These are phyloP conservation scores for Austrolebias charrua DNA, from an alignment of 2,797 vertebrate species.

Conservation along the genomic window DNA sequence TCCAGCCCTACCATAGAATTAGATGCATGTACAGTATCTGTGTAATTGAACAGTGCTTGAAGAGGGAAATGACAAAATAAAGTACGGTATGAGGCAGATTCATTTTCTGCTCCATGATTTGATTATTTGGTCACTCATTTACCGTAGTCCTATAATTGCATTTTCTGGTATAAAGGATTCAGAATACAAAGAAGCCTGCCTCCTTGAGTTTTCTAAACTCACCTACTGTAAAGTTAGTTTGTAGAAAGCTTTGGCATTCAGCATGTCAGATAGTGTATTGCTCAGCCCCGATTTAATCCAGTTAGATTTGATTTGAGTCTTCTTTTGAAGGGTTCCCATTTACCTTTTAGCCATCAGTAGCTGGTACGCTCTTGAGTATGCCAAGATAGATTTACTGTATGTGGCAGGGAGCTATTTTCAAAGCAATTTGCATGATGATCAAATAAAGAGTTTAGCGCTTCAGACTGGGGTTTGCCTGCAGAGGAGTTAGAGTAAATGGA, in stretches of 20 bases:
- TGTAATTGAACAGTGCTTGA: neutral
- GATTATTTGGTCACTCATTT: neutral
- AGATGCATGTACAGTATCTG: too few relatives aligned
- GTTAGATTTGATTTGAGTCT: conserved; percentile 51
- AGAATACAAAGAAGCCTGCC: neutral
- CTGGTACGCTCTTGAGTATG: conserved; percentile 20
- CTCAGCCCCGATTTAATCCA: conserved; percentile 50
- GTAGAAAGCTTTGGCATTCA: conserved; percentile 1
- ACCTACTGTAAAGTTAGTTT: conserved; percentile 1
- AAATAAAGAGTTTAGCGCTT: conserved; percentile 49
- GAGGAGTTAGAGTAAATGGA: conserved; percentile 46
- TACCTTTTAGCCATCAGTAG: conserved; percentile 64
- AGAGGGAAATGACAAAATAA: neutral
- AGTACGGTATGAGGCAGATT: too few relatives aligned
- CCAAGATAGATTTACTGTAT: conserved; percentile 56
- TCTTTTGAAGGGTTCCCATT: conserved; percentile 37
- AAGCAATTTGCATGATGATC: conserved; percentile 56
- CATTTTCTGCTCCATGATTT: neutral
- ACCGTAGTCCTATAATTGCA: too few relatives aligned
- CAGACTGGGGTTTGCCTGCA: conserved; percentile 50
- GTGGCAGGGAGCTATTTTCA: conserved; percentile 42
- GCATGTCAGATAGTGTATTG: conserved; percentile 33
- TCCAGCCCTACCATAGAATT: too few relatives aligned
- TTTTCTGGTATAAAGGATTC: neutral
- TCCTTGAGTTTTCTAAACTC: neutral